Evolutionary conservation across 2,113 vertebrate genomes (phyloP).

Genomic region (Nyctereutes procyonoides): DNA sequence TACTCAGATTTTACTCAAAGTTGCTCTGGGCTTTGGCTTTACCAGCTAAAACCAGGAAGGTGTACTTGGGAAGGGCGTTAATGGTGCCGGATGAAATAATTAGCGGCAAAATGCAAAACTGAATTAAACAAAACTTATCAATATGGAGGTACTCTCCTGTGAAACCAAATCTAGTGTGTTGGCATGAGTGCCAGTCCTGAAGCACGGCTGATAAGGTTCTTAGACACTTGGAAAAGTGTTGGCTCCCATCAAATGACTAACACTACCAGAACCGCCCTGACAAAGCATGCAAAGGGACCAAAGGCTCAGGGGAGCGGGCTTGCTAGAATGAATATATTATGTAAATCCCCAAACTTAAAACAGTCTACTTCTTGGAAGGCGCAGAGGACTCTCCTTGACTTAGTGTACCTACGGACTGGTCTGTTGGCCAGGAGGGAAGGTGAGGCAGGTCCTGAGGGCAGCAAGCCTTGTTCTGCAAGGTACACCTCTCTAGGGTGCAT

Average conservation of each 20-base stretch:
- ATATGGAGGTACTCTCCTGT: background rate
- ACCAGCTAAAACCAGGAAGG: background rate
- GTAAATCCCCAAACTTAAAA: background rate
- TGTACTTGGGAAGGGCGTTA: no score
- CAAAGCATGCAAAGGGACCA: background rate
- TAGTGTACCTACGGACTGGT: background rate
- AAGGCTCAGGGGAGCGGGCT: background rate
- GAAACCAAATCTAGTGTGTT: background rate
- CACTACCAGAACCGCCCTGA: background rate
- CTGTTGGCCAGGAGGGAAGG: background rate
- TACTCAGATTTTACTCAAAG: background rate
- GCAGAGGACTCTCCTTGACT: background rate
- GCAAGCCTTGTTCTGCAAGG: background rate
- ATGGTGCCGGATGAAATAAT: background rate
- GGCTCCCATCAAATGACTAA: background rate
- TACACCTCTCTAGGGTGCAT: background rate
- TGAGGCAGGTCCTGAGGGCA: background rate
- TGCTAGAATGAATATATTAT: background rate
- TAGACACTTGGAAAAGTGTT: background rate
- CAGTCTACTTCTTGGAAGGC: background rate
- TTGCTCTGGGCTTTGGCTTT: background rate
- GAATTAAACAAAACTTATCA: background rate
- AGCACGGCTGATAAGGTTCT: background rate
- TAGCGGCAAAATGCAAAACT: background rate
- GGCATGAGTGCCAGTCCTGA: background rate